Evolutionary conservation across 2,113 vertebrate species (phyloP).

Genomic region (Sebastes fasciatus): DNA sequence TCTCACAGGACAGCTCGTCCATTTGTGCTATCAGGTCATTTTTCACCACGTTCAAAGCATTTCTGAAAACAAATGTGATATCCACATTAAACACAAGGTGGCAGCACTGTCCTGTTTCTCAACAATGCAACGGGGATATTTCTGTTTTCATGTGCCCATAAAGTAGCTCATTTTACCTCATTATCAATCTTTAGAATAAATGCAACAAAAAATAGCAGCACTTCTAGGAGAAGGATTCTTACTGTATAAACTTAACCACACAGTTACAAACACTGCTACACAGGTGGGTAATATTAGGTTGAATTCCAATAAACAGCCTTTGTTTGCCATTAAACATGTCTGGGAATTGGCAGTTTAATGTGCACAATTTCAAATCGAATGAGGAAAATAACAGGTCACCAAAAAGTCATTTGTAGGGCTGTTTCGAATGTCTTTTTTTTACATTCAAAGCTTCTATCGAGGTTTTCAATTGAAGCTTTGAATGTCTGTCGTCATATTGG

Average conservation of each 20-base stretch:
- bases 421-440: neutral
- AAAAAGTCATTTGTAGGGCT: slow-evolving; percentile 5
- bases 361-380: neutral
- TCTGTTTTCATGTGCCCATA: neutral
- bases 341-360: no score
- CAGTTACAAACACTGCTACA: neutral
- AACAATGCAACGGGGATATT: no score
- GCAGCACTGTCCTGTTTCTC: slow-evolving; percentile 15
- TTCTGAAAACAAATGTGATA: slow-evolving; percentile 81
- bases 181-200: neutral
- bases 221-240: neutral
- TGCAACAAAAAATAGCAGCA: neutral
- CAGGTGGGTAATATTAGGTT: neutral
- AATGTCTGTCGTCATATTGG: neutral
- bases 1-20: slow-evolving; percentile 95
- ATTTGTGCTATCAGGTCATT: slow-evolving; percentile 95
- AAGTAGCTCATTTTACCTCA: neutral
- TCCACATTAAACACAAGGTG: slow-evolving; percentile 27
- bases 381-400: neutral
- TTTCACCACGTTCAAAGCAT: slow-evolving; percentile 97
- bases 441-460: neutral
- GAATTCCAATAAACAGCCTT: neutral
- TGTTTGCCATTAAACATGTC: neutral
- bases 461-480: no score
- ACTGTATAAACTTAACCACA: neutral